phyloP scores from a whole-genome alignment of 2,888 invertebrate genomes.

The Parascotia fuliginaria region DNA sequence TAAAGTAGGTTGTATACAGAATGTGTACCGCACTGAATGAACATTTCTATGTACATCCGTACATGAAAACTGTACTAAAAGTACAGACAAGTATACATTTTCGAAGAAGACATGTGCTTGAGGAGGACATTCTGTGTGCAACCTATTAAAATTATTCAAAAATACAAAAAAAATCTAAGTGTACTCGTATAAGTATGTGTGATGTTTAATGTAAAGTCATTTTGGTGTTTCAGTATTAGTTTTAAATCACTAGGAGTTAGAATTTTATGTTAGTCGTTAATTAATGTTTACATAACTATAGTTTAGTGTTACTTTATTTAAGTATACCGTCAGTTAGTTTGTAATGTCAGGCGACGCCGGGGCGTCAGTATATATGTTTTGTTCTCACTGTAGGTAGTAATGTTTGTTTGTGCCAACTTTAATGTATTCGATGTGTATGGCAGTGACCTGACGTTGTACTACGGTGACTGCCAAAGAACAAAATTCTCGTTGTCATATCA shows the following conservation, averaged over 20 bases:
- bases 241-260: conserved; percentile 79
- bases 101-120: not conserved
- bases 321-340: conserved; percentile 69
- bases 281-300: conserved; percentile 76
- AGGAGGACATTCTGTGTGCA: not conserved
- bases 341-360: conserved; percentile 50
- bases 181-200: conserved; percentile 59
- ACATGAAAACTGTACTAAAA: not conserved
- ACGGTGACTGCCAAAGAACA: conserved; percentile 56
- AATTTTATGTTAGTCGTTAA: conserved; percentile 82
- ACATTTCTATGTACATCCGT: not conserved
- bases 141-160: conserved; percentile 49
- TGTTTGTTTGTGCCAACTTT: conserved; percentile 58
- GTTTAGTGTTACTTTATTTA: conserved; percentile 68
- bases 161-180: conserved; percentile 49
- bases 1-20: conserved; percentile 17
- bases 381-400: conserved; percentile 53
- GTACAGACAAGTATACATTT: not conserved
- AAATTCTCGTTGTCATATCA: conserved; percentile 66
- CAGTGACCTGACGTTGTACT: conserved; percentile 15
- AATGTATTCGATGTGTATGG: conserved; percentile 25
- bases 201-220: conserved; percentile 65
- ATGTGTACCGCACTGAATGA: conserved; percentile 18
- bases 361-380: conserved; percentile 47
- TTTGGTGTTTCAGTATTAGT: conserved; percentile 78